Evolutionary conservation across 2,888 invertebrate genomes (phyloP), one percentile per base, ranked within the genome.

Genomic region (Calliopum simillimum): DNA sequence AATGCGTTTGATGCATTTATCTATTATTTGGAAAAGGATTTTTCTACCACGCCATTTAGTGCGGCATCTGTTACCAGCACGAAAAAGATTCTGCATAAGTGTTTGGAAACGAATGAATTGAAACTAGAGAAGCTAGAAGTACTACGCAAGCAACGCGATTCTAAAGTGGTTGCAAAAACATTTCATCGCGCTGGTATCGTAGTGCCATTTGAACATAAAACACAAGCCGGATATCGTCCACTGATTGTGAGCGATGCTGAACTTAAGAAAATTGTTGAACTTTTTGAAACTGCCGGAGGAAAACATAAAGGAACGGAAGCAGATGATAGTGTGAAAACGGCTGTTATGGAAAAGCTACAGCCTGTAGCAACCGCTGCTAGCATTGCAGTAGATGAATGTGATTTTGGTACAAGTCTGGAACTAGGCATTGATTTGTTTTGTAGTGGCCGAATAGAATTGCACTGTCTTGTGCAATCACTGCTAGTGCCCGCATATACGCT

Each of bases 341-440:
- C 87, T 62, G 86, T 90, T 43, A 87, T 94, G 71, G 91, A 92
- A 23, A 90, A 92, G 41, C 82, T 98, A 4, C 94, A 96, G 78
- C 94, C 95, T 69, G 87, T 96, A 2, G 90, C 96, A 72, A 95
- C 94, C 4, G 91, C 91, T 69, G 92, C 85, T 1, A 81, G 76
- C 25, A 82, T 81, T 71, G 98, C 98, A 0, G 91, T 94, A 69
- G 98, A 98, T 81, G 98, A 99, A 84, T 94, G 94, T 81, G 98
- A 98, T 84, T 98, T 96, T 86, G 98, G 97, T 0, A 96, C 96
- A 67, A 94, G 96, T 0, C 85, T 98, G 2, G 98, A 98, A 85
- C 87, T 95, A 47, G 98, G 96, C 0, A 91, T 96, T 76, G 92
- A 95, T 84, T 86, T 98, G 61, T 95, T 98, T 82, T 91, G 91